These are phyloP conservation scores for Anguilla rostrata DNA, from an alignment of 2,113 vertebrate genomes.

Conservation along the genomic window DNA sequence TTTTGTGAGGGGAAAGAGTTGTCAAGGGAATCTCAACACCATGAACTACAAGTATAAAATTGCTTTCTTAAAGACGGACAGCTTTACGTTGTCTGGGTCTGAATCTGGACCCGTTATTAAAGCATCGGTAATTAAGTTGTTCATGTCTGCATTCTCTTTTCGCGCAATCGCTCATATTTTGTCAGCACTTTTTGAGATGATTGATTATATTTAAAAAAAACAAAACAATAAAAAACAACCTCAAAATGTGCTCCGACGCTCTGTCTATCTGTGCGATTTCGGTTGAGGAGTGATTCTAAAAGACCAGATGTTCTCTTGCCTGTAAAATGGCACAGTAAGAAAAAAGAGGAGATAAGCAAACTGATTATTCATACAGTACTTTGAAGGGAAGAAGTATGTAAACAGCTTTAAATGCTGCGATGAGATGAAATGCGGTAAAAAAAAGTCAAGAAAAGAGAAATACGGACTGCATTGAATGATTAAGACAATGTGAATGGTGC, in stretches of 20 bases:
- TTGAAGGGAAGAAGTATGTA: not conserved
- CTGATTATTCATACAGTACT: not conserved
- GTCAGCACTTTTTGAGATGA: not conserved
- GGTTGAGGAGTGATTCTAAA: not conserved
- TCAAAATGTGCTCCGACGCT: not conserved
- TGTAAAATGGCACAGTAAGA: not conserved
- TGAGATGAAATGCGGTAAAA: not conserved
- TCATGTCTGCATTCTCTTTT: slow-evolving; percentile 28
- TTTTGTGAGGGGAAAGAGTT: slow-evolving; percentile 29
- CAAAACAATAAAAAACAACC: not conserved
- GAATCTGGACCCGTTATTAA: slow-evolving; percentile 14
- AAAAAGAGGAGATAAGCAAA: not conserved
- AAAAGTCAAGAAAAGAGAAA: not conserved
- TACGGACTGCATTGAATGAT: not conserved
- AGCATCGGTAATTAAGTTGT: slow-evolving; percentile 31
- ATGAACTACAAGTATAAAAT: slow-evolving; percentile 38
- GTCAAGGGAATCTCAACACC: slow-evolving; percentile 39
- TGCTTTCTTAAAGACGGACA: slow-evolving; percentile 21
- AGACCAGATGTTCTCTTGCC: not conserved
- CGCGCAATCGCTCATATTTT: not conserved
- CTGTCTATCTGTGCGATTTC: too few relatives aligned
- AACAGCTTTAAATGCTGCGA: not conserved
- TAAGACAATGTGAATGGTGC: not conserved
- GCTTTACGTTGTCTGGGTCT: slow-evolving; percentile 1
- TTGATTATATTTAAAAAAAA: not conserved